Conservation (phyloP, 2,113 vertebrate species). For the Leucopsar rothschildi region DNA sequence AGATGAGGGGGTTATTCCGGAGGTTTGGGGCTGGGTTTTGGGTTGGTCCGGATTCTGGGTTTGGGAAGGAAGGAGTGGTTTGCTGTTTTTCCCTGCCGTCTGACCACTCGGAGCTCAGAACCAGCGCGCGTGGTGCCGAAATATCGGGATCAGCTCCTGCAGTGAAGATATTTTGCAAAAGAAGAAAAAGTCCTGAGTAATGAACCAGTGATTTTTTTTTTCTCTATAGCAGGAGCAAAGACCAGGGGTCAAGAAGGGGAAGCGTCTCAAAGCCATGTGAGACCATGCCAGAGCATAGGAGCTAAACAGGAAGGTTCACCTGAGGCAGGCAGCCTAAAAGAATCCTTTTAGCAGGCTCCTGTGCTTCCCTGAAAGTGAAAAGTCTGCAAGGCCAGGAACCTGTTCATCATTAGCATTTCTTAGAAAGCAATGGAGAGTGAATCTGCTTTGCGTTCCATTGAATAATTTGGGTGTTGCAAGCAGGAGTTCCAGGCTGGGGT, state of each 20-base stretch:
- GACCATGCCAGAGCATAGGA: background rate
- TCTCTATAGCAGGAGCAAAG: background rate
- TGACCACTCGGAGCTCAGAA: background rate
- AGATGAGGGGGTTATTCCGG: accelerated
- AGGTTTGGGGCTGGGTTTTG: background rate
- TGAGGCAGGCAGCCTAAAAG: background rate
- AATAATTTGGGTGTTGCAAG: background rate
- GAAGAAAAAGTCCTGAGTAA: background rate
- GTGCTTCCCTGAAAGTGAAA: background rate
- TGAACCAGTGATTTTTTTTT: background rate
- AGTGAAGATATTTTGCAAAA: background rate
- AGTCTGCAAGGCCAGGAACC: background rate
- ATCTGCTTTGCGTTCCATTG: background rate
- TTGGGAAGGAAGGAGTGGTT: background rate
- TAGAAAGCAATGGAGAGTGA: background rate
- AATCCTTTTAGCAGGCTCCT: background rate
- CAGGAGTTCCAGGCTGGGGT: background rate
- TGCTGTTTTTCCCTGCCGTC: background rate
- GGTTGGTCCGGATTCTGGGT: accelerated
- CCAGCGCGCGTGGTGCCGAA: accelerated
- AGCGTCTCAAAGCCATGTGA: background rate
- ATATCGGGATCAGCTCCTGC: accelerated
- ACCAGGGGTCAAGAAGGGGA: background rate
- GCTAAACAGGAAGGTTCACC: background rate
- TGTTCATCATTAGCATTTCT: background rate